These are phyloP conservation scores for Epinephelus malabaricus DNA, from an alignment of 2,797 vertebrate genomes.

Conservation along the genomic window DNA sequence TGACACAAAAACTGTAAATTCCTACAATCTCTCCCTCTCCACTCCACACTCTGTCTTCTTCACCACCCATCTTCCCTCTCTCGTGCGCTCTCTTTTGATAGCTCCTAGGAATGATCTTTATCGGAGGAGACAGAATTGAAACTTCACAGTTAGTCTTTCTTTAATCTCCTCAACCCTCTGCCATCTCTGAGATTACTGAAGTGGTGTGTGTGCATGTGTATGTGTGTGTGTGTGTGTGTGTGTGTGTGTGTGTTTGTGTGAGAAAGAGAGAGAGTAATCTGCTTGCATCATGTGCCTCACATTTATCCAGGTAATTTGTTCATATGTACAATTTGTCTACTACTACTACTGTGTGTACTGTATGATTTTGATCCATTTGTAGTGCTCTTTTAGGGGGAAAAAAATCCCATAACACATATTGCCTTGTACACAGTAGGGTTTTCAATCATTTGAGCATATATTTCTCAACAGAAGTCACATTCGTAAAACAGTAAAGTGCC, in stretches of 20 bases:
- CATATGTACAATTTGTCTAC: not conserved
- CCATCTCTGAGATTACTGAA: conserved; percentile 48
- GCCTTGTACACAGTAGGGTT: conserved; percentile 11
- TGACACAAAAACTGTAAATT: conserved; percentile 28
- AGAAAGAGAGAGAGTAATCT: not conserved
- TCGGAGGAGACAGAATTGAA: conserved; percentile 57
- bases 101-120: conserved; percentile 48
- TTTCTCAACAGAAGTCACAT: conserved; percentile 42
- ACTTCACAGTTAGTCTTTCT: conserved; percentile 55
- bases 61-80: not conserved
- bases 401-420: not conserved
- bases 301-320: not conserved
- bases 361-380: not conserved
- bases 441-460: conserved; percentile 34
- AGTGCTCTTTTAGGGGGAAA: not conserved
- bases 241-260: not conserved
- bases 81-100: conserved; percentile 17
- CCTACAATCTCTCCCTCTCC: not conserved
- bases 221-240: not conserved
- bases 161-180: conserved; percentile 54
- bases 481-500: conserved; percentile 18
- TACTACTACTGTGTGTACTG: too few species aligned
- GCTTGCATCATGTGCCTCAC: not conserved
- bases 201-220: conserved; percentile 12
- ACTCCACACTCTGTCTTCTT: conserved; percentile 6